Conservation (phyloP, 2,888 invertebrate genomes). For the Petrolisthes manimaculis region DNA sequence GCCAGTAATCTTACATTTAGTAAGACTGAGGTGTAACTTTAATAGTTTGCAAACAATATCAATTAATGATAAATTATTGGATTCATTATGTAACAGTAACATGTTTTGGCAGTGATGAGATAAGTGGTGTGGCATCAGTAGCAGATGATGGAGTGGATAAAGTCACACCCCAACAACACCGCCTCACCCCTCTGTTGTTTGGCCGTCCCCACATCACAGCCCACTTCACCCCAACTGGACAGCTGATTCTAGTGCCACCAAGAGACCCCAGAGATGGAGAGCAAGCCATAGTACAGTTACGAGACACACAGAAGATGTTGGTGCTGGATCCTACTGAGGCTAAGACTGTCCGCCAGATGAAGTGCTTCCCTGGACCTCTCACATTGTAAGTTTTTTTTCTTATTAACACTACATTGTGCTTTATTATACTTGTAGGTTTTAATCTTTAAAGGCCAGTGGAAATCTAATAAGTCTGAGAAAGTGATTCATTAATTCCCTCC, state of each 20-base stretch:
- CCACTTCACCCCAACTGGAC: constrained; percentile 71
- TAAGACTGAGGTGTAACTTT: too few relatives aligned
- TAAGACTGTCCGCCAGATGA: constrained; percentile 43
- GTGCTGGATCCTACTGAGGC: constrained; percentile 26
- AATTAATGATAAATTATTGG: too few relatives aligned
- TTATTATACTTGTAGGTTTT: too few relatives aligned
- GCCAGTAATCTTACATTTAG: too few relatives aligned
- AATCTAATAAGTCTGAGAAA: too few relatives aligned
- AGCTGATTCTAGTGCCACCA: constrained; percentile 82
- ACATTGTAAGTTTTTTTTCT: constrained; percentile 42
- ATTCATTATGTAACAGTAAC: too few relatives aligned
- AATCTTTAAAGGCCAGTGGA: too few relatives aligned
- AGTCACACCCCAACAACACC: constrained; percentile 73
- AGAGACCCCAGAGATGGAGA: constrained; percentile 84
- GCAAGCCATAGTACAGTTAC: constrained; percentile 74
- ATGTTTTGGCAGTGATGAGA: constrained; percentile 40
- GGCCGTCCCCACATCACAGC: constrained; percentile 80
- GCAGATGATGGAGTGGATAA: constrained; percentile 42
- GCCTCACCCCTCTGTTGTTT: constrained; percentile 87
- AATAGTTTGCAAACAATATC: too few relatives aligned
- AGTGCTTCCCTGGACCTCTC: constrained; percentile 60
- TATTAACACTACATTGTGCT: neutral
- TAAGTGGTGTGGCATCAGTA: constrained; percentile 58
- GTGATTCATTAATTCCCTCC: neutral
- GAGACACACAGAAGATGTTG: constrained; percentile 57